Conservation (phyloP, 2,797 vertebrate genomes). For the Notamacropus eugenii region DNA sequence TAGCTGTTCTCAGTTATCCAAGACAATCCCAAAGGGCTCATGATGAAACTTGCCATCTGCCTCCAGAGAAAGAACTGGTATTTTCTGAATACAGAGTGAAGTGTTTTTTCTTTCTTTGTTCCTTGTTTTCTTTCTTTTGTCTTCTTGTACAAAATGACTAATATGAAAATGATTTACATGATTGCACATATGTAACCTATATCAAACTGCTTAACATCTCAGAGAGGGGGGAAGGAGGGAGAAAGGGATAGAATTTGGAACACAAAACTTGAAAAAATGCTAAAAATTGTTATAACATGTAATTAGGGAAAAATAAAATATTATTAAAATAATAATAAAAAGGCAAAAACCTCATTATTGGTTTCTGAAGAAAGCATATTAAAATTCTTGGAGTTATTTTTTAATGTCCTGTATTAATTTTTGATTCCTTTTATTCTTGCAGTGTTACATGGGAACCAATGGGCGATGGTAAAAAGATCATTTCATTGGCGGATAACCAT, state of each 20-base stretch:
- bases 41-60: not conserved
- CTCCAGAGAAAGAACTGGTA: too few relatives aligned
- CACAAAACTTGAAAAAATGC: not conserved
- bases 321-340: not conserved
- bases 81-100: too few relatives aligned
- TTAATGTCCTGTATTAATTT: not conserved
- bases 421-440: conserved; percentile 61
- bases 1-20: not conserved
- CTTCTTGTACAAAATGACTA: not conserved
- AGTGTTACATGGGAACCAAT: conserved; percentile 97
- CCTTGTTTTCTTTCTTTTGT: not conserved
- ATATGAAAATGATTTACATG: not conserved
- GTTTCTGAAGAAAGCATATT: not conserved
- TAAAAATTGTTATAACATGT: not conserved
- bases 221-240: not conserved
- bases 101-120: not conserved
- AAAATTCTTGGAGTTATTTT: not conserved
- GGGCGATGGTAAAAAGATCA: conserved; percentile 94
- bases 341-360: not conserved
- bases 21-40: not conserved
- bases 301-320: not conserved
- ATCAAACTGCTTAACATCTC: not conserved
- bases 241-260: not conserved
- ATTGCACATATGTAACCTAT: not conserved
- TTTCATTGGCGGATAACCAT: conserved; percentile 96